Conservation (phyloP, 2,888 invertebrate genomes). For the Brachyptera putata region DNA sequence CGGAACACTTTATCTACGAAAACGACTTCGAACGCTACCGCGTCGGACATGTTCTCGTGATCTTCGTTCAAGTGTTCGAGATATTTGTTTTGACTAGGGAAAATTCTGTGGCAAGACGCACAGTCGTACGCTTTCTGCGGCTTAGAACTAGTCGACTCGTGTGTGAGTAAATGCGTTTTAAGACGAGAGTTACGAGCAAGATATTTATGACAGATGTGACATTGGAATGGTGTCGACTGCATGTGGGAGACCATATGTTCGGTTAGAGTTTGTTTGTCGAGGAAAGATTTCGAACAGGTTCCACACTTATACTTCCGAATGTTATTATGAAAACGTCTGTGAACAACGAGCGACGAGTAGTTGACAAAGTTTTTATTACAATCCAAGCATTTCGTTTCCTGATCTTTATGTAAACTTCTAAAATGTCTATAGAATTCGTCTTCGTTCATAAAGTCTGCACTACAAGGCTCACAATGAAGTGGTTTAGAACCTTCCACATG, state of each 20-base stretch:
- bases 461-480: slow-evolving; percentile 32
- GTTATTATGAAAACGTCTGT: slow-evolving; percentile 51
- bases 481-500: slow-evolving; percentile 31
- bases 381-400: slow-evolving; percentile 28
- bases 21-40: too few relatives aligned
- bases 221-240: too few relatives aligned
- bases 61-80: too few relatives aligned
- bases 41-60: too few relatives aligned
- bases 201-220: slow-evolving; percentile 53
- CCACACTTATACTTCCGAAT: slow-evolving; percentile 50
- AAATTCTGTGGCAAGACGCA: slow-evolving; percentile 39
- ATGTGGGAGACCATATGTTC: slow-evolving; percentile 52
- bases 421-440: slow-evolving; percentile 52
- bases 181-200: slow-evolving; percentile 51
- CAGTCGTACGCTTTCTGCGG: slow-evolving; percentile 32
- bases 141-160: slow-evolving; percentile 42
- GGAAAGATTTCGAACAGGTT: slow-evolving; percentile 50
- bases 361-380: slow-evolving; percentile 33
- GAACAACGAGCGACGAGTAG: slow-evolving; percentile 44
- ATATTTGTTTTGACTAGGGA: not conserved
- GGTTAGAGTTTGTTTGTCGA: slow-evolving; percentile 52
- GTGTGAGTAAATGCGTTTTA: slow-evolving; percentile 51
- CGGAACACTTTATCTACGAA: too few relatives aligned
- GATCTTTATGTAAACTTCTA: slow-evolving; percentile 1
- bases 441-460: slow-evolving; percentile 43